Evolutionary conservation across 2,888 invertebrate genomes (phyloP).

Genomic region (Spicauda simplicius): DNA sequence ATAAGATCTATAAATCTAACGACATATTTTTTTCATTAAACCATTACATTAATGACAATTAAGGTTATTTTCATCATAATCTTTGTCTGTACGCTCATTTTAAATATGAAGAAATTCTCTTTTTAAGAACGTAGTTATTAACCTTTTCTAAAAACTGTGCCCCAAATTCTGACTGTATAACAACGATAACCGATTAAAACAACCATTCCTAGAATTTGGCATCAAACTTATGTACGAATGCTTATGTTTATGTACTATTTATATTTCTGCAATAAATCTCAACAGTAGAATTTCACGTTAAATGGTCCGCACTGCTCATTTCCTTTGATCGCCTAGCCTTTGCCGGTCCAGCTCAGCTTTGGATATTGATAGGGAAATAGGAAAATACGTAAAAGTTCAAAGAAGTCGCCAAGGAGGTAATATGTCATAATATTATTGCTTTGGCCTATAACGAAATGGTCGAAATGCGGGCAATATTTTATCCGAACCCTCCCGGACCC

Average conservation of each 20-base stretch:
- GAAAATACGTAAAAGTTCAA: slow-evolving; percentile 33
- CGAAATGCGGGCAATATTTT: slow-evolving; percentile 75
- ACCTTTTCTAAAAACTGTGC: no score
- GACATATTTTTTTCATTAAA: no score
- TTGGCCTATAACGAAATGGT: slow-evolving; percentile 67
- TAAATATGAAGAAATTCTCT: no score
- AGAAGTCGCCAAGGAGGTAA: slow-evolving; percentile 58
- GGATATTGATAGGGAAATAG: slow-evolving; percentile 34
- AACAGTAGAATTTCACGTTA: slow-evolving; percentile 19
- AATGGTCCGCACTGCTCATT: slow-evolving; percentile 29
- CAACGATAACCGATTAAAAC: no score
- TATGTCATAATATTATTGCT: slow-evolving; percentile 84
- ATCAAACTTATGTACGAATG: not conserved
- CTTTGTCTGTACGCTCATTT: no score
- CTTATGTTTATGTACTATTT: not conserved
- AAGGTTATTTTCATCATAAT: no score
- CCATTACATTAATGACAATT: no score
- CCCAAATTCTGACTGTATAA: no score
- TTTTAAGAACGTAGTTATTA: no score
- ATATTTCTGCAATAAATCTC: slow-evolving; percentile 14
- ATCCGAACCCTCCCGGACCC: slow-evolving; percentile 65
- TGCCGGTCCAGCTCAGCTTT: slow-evolving; percentile 17
- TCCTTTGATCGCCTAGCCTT: slow-evolving; percentile 30
- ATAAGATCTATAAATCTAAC: no score
- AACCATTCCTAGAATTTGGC: no score